Conservation (phyloP, 2,113 vertebrate genomes). For the Calyptomena viridis region DNA sequence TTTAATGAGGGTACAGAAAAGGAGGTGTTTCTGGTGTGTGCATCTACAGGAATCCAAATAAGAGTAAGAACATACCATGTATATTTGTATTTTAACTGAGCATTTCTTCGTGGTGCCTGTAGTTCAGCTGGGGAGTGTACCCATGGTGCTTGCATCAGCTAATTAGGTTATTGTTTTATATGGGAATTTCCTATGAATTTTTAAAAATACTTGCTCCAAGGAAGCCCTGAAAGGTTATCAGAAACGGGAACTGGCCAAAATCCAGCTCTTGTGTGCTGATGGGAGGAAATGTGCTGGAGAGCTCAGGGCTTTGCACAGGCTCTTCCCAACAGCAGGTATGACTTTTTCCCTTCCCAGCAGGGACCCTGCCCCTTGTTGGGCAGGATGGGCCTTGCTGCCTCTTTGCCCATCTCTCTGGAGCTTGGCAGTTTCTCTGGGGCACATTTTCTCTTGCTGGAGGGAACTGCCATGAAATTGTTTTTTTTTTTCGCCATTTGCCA, state of each 20-base stretch:
- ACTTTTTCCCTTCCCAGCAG: neutral
- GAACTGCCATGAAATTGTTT: neutral
- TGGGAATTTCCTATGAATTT: neutral
- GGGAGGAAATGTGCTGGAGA: neutral
- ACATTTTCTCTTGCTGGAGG: rapidly evolving
- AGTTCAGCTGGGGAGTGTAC: neutral
- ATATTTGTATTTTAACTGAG: neutral
- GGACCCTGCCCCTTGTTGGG: neutral
- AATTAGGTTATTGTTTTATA: neutral
- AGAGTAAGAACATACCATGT: neutral
- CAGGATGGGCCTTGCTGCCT: neutral
- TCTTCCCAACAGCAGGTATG: rapidly evolving
- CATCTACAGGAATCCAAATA: neutral
- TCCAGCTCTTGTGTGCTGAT: neutral
- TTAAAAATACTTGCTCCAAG: neutral
- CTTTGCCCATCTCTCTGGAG: neutral
- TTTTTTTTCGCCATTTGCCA: neutral
- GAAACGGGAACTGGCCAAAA: neutral
- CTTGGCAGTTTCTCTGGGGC: neutral
- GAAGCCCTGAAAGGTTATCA: neutral
- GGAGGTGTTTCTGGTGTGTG: neutral
- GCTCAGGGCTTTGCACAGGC: neutral
- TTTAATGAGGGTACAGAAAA: neutral
- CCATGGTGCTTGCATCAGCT: rapidly evolving
- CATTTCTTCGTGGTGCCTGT: neutral